Conservation (phyloP, 2,113 vertebrate genomes). For the Pardalotus punctatus region DNA sequence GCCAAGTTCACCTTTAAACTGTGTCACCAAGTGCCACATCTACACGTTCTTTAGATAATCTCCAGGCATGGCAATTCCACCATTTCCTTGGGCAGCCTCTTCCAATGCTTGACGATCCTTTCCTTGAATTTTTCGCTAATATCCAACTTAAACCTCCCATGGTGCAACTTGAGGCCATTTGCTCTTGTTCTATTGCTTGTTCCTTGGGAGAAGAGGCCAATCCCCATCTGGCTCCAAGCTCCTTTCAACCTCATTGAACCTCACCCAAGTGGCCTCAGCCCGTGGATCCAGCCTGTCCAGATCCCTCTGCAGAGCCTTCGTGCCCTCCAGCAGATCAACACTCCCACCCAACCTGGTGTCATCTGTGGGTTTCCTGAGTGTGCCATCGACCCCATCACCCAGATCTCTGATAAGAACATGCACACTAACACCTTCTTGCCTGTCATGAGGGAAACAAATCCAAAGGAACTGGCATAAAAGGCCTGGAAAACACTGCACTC, state of each 20-base stretch:
- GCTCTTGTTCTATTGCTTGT: neutral
- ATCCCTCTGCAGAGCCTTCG: neutral
- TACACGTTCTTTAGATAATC: neutral
- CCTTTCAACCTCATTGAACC: neutral
- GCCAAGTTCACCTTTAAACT: neutral
- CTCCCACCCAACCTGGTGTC: neutral
- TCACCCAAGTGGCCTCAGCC: neutral
- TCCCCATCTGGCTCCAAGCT: neutral
- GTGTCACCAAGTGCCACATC: neutral
- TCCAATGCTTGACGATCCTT: neutral
- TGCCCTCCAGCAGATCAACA: neutral
- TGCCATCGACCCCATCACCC: neutral
- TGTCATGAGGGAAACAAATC: neutral
- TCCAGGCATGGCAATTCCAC: neutral
- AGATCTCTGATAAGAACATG: neutral
- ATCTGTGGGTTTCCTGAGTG: neutral
- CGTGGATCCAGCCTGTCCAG: neutral
- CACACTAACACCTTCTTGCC: neutral
- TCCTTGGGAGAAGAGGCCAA: neutral
- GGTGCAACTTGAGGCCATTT: neutral
- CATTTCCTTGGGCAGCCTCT: neutral
- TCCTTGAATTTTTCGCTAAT: neutral
- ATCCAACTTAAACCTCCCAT: neutral
- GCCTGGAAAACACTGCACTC: neutral
- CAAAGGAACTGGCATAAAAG: neutral